Percentiles rank a stretch among this genome's conserved stretches.
Conservation (phyloP, 92 coral and sea anemone genomes). For the Scolanthus callimorphus region DNA sequence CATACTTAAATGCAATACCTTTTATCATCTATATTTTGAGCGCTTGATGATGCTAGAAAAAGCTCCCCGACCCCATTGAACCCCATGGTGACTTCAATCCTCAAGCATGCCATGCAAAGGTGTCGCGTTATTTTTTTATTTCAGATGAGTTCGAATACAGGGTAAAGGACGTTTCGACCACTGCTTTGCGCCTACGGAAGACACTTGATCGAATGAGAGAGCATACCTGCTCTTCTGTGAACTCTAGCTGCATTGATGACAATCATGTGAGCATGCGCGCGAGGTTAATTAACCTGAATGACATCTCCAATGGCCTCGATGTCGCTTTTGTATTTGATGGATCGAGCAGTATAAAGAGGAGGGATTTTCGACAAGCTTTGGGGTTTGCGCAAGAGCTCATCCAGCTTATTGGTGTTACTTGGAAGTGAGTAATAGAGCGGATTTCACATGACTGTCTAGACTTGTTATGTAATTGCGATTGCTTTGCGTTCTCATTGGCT, state of each 20-base stretch:
- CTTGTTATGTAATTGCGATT: too few species aligned
- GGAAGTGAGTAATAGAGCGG: conserved; percentile 59
- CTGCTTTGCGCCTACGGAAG: conserved; percentile 43
- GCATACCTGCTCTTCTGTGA: conserved; percentile 55
- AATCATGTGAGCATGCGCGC: conserved; percentile 35
- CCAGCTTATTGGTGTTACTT: conserved; percentile 34
- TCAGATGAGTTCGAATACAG: conserved; percentile 62
- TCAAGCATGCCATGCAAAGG: too few species aligned
- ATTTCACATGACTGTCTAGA: too few species aligned
- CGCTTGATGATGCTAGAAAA: too few species aligned
- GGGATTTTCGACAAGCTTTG: conserved; percentile 37
- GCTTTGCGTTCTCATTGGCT: too few species aligned
- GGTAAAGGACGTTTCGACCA: conserved; percentile 44
- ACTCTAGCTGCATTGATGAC: conserved; percentile 40
- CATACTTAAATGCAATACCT: too few species aligned
- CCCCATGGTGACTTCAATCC: too few species aligned
- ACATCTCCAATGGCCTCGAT: conserved; percentile 65
- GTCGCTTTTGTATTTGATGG: conserved; percentile 72
- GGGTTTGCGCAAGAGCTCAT: conserved; percentile 46
- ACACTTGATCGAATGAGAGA: conserved; percentile 53
- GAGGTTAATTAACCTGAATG: conserved; percentile 36
- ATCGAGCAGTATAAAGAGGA: conserved; percentile 55
- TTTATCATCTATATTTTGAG: too few species aligned
- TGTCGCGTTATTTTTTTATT: too few species aligned
- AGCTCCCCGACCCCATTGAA: too few species aligned